phyloP scores from a whole-genome alignment of 2,888 invertebrate genomes.

The Acholoe squamosa region DNA sequence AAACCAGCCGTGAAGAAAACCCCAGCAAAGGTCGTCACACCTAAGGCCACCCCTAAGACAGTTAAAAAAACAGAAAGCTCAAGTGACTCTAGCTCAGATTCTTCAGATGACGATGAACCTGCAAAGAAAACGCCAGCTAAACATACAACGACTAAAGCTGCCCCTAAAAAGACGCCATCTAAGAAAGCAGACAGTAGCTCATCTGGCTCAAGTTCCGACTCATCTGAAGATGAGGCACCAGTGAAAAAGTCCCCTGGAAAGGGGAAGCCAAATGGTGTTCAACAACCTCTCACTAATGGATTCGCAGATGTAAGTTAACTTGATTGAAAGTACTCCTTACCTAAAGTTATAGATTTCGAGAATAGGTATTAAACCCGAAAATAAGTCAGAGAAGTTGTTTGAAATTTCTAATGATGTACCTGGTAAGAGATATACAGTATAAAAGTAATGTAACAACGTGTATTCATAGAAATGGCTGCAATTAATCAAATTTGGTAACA shows the following conservation, averaged over 20 bases:
- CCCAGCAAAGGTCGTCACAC: neutral
- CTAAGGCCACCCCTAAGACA: slow-evolving; percentile 6
- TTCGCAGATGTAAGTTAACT: neutral
- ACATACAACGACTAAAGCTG: neutral
- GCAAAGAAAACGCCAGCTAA: neutral
- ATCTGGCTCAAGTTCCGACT: slow-evolving; percentile 49
- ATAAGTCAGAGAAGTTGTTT: neutral
- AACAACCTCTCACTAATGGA: neutral
- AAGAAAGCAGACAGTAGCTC: slow-evolving; percentile 58
- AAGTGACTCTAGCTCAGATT: slow-evolving; percentile 53
- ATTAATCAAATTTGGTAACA: too few relatives aligned
- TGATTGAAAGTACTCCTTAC: neutral
- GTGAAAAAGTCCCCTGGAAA: neutral
- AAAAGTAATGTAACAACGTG: too few relatives aligned
- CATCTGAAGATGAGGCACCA: slow-evolving; percentile 33
- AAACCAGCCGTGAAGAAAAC: neutral
- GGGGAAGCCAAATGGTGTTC: neutral
- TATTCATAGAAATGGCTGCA: too few relatives aligned
- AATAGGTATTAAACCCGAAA: neutral
- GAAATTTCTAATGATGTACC: too few relatives aligned
- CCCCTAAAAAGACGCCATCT: neutral
- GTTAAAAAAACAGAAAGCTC: slow-evolving; percentile 21
- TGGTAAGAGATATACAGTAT: too few relatives aligned
- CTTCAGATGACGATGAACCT: slow-evolving; percentile 27
- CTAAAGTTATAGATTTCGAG: neutral